Evolutionary conservation across 2,797 vertebrate species (phyloP), one percentile per base, ranked within the genome.

Genomic region (Dipus sagitta): DNA sequence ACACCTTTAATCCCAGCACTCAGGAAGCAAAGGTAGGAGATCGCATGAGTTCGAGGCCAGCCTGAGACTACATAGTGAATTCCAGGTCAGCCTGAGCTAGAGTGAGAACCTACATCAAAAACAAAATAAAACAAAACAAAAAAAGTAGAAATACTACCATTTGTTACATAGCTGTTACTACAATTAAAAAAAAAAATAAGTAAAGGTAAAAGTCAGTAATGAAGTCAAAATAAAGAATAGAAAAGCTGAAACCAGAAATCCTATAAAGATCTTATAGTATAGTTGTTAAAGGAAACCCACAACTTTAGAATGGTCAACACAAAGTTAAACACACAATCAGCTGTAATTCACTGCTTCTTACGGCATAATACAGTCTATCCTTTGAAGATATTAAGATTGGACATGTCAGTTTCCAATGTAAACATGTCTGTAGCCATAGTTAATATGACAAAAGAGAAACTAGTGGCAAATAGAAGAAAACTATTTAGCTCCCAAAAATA

Each of bases 301-400:
- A 79, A 18, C 54, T 86, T 88, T 79, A 60, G 18, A 82, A 67
- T 38, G 34, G 14, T n/a, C 54, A 94, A 32, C 30, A 30, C 20
- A 93, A 90, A 88, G 38, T 30, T 87, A 68, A 90, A 94, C 86
- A 88, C 21, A 72, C 26, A 88, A 30, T 34, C 82, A 89, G 23
- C 77, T 54, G 71, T 54, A 58, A 95, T 32, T 84, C 6, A 52
- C 64, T 80, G 88, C 20, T 83, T 91, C 92, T 88, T 81, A 88
- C 38, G 23, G 95, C 93, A 95, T 10, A 78, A n/a, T 24, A n/a
- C 67, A 28, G 6, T 79, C 72, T 74, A 72, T 3, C 17, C 30
- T 93, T 67, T 88, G 21, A 90, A 84, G 65, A 80, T 91, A 92
- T 71, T 52, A 96, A 42, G 94, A 92, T 84, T 34, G 88, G 92